phyloP scores from a whole-genome alignment of 2,113 vertebrate species.

The Burhinus bistriatus region DNA sequence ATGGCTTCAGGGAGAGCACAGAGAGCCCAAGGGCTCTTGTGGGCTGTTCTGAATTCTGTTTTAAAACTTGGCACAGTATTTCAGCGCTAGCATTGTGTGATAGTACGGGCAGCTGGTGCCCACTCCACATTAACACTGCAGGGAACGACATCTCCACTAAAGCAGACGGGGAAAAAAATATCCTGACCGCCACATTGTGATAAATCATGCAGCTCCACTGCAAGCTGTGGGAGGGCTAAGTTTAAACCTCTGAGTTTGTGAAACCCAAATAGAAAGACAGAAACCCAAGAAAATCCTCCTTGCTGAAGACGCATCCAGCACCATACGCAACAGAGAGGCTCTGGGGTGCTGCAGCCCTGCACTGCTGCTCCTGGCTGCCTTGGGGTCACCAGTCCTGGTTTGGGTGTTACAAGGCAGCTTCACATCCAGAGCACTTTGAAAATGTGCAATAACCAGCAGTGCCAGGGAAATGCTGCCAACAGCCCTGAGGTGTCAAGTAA shows the following conservation, averaged over 20 bases:
- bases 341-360: not conserved
- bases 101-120: not conserved
- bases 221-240: not conserved
- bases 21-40: not conserved
- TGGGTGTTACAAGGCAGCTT: fast-evolving
- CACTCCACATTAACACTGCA: not conserved
- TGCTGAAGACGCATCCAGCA: not conserved
- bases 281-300: not conserved
- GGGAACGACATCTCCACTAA: not conserved
- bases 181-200: not conserved
- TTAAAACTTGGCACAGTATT: not conserved
- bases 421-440: not conserved
- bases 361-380: not conserved
- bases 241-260: not conserved
- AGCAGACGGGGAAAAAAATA: not conserved
- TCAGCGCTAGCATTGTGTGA: not conserved
- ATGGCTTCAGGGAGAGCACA: not conserved
- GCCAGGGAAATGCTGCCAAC: not conserved
- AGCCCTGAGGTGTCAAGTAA: no score
- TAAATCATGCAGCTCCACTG: not conserved
- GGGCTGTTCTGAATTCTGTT: not conserved
- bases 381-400: not conserved
- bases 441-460: not conserved
- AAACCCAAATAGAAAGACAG: not conserved
- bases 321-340: not conserved